Percentiles rank a stretch among this genome's conserved stretches.
These are phyloP conservation scores for Drosophila anomalipes DNA, from an alignment of 2,888 invertebrate genomes.

Conservation along the genomic window DNA sequence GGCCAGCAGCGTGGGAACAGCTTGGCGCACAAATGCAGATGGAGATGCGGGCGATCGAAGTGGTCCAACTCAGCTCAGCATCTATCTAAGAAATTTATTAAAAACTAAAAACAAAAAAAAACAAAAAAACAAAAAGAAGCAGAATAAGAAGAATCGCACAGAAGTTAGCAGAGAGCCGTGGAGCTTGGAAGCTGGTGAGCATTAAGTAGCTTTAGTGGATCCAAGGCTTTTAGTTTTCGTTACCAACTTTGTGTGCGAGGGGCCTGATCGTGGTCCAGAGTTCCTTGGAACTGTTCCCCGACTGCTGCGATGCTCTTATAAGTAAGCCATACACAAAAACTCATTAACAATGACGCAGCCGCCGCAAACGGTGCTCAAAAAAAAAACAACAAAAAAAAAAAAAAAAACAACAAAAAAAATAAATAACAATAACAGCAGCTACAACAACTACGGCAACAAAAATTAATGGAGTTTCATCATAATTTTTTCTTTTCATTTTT, in stretches of 20 bases:
- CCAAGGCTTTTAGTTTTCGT: slow-evolving; percentile 25
- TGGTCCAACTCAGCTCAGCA: slow-evolving; percentile 17
- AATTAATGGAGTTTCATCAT: slow-evolving; percentile 83
- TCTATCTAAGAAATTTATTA: slow-evolving; percentile 70
- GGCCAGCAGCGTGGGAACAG: slow-evolving; percentile 78
- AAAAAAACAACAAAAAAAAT: slow-evolving; percentile 37
- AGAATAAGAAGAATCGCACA: slow-evolving; percentile 28
- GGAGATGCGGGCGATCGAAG: slow-evolving; percentile 22
- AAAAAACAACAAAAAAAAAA: slow-evolving; percentile 30
- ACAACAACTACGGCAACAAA: slow-evolving; percentile 50
- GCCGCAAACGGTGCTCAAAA: slow-evolving; percentile 47
- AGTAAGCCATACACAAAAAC: slow-evolving; percentile 79
- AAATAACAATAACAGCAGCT: slow-evolving; percentile 28
- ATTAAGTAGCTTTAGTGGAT: slow-evolving; percentile 39
- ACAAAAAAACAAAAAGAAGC: slow-evolving; percentile 27
- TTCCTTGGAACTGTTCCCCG: slow-evolving; percentile 77
- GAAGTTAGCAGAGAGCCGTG: slow-evolving; percentile 29
- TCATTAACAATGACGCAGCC: slow-evolving; percentile 79
- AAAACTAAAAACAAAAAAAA: slow-evolving; percentile 19
- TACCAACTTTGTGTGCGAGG: slow-evolving; percentile 70
- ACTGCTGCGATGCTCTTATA: slow-evolving; percentile 57
- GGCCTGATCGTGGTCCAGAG: slow-evolving; percentile 39
- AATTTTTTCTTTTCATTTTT: slow-evolving; percentile 57
- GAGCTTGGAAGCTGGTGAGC: slow-evolving; percentile 15
- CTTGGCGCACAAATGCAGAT: slow-evolving; percentile 10